Evolutionary conservation across 2,888 invertebrate species (phyloP), one percentile per base, ranked within the genome.

Genomic region (Drosophila paranaensis): DNA sequence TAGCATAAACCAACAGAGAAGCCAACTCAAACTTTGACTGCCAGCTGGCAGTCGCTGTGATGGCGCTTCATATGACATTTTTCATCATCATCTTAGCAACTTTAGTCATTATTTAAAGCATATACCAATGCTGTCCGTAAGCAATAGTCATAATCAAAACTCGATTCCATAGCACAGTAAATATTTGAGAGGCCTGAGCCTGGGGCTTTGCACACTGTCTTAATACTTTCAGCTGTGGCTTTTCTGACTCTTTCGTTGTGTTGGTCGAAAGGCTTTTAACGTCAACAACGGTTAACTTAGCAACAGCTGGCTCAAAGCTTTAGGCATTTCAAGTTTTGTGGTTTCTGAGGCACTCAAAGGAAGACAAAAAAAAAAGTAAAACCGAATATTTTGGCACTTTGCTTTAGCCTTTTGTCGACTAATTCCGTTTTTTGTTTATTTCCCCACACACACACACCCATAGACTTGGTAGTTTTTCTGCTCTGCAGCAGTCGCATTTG

Each of bases 381-480:
- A 30, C 56, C 58, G 46, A 58, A 76, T 82, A 74, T 88, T 80
- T 86, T 88, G 83, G 77, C 84, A 88, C 83, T 84, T 88, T 88
- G 83, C 81, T 80, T 75, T 71, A 57, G 53, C 48, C 61, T 76
- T 63, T 79, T 77, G 65, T 70, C 80, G 88, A 88, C 88, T 88
- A 88, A 84, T 88, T 84, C 82, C 70, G 83, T 77, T 84, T 84
- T 84, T 85, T 85, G 82, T 85, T 86, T 84, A 80, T 82, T 62
- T 74, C 61, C 56, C 53, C 69, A 33, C 33, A 33, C 33, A 33
- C 33, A 33, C 33, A 71, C 8, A 57, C 45, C 62, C 20, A 55
- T 11, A 57, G 27, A 43, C 68, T 60, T 56, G 63, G 20, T 40
- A 42, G 69, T 78, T 83, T 83, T 83, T 74, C 45, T 63, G 46